Conservation (phyloP, 2,113 vertebrate species). For the Etheostoma cragini region DNA sequence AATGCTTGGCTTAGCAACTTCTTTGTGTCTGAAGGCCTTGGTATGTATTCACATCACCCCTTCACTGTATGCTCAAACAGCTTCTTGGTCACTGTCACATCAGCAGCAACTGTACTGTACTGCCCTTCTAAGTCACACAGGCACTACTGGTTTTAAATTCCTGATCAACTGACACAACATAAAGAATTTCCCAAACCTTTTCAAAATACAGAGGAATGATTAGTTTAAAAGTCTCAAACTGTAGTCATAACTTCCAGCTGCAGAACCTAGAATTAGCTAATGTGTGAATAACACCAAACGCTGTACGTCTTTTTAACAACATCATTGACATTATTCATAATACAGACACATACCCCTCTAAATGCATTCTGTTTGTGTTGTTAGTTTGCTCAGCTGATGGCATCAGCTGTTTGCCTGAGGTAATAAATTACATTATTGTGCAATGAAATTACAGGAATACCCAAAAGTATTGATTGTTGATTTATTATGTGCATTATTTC, state of each 20-base stretch:
- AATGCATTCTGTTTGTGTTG: background rate
- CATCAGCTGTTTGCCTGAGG: background rate
- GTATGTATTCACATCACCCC: slow-evolving; percentile 56
- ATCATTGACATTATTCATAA: background rate
- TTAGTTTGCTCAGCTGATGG: slow-evolving; percentile 12
- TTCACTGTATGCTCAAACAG: background rate
- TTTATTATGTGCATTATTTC: background rate
- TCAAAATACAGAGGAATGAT: background rate
- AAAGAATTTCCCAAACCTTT: background rate
- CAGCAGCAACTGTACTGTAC: slow-evolving; percentile 36
- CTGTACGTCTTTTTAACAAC: background rate
- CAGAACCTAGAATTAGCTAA: background rate
- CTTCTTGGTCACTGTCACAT: slow-evolving; percentile 31
- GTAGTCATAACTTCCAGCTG: background rate
- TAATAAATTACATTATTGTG: slow-evolving; percentile 5
- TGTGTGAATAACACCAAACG: background rate
- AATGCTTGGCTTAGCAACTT: slow-evolving; percentile 65
- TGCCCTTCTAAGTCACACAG: slow-evolving; percentile 5
- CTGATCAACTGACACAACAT: slow-evolving; percentile 7
- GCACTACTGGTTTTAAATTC: background rate
- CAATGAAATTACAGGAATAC: background rate
- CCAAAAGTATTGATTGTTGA: background rate
- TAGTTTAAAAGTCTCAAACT: background rate
- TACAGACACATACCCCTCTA: background rate
- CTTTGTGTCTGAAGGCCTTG: slow-evolving; percentile 24